Evolutionary conservation across 1,140 invertebrate genomes (phyloP), one percentile per base, ranked within the genome.

Genomic region (Ganaspis sp.): DNA sequence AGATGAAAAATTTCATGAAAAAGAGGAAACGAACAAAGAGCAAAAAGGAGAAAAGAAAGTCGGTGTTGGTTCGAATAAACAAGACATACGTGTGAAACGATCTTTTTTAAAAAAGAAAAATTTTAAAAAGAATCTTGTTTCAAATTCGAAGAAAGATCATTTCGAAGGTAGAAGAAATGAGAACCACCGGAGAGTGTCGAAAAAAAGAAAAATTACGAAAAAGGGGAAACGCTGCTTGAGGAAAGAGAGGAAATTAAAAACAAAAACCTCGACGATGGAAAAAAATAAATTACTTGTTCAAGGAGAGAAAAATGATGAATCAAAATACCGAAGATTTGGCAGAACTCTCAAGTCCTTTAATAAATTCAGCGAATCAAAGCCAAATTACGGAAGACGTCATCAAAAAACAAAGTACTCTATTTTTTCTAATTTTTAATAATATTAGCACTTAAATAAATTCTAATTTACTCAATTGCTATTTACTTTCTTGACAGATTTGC

Each of bases 311-410:
- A n/a, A 21, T 8, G 42, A 75, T 9, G 38, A 73, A 21, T 19
- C 23, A 17, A 19, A 42, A 49, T 29, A 29, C 29, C n/a, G 23
- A n/a, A 64, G 58, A 34, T 29, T 64, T 9, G 58, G 58, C 15
- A 64, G 58, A 34, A 64, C 23, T n/a, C 58, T 64, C 29, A 26
- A 75, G n/a, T 69, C 21, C 45, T 23, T 17, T 72, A 54, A 70
- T 12, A n/a, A 26, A 26, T 19, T 29, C 11, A n/a, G 37, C 19
- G n/a, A 49, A 45, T 23, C 9, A 9, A 0, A 54, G 15, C 3
- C 9, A 12, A 4, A 64, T 4, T 0, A 15, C 29, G 15, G 29
- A 34, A 26, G 5, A 6, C 11, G 23, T 23, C 23, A 12, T 15
- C 1, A 26, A 26, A 64, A 15, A 15, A 5, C 29, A 0, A n/a